Conservation (phyloP, 2,797 vertebrate genomes). For the Botia kubotai region DNA sequence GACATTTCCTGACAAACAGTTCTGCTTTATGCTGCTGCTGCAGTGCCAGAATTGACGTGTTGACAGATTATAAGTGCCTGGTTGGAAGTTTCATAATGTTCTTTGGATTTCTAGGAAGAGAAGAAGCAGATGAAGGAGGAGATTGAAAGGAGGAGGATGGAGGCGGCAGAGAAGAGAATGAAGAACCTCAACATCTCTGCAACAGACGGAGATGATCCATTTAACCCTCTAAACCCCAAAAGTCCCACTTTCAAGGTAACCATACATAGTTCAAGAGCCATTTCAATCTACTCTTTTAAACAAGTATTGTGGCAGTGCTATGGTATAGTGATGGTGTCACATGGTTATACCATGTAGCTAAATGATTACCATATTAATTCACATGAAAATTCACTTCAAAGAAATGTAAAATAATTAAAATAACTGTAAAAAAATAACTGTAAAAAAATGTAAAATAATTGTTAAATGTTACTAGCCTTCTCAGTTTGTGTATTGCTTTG, state of each 20-base stretch:
- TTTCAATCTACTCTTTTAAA: background rate
- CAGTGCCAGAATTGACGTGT: background rate
- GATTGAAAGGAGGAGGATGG: slow-evolving; percentile 76
- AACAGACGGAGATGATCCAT: slow-evolving; percentile 73
- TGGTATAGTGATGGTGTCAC: background rate
- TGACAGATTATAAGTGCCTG: background rate
- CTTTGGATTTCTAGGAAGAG: slow-evolving; percentile 76
- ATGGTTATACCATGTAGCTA: background rate
- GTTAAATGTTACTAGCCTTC: too few relatives aligned
- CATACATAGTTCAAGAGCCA: background rate
- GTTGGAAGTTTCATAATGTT: background rate
- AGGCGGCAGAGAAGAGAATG: slow-evolving; percentile 78
- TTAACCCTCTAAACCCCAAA: slow-evolving; percentile 75
- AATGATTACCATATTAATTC: too few relatives aligned
- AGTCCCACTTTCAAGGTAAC: slow-evolving; percentile 82
- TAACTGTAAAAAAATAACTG: too few relatives aligned
- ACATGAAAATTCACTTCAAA: too few relatives aligned
- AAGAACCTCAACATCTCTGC: slow-evolving; percentile 73
- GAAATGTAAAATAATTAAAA: too few relatives aligned
- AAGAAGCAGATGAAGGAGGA: slow-evolving; percentile 79
- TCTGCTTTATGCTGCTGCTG: background rate
- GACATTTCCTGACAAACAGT: background rate
- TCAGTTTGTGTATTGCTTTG: too few relatives aligned
- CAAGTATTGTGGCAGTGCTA: background rate
- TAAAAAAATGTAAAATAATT: too few relatives aligned